Conservation (phyloP, 2,888 invertebrate genomes). For the Drosophila quinaria region DNA sequence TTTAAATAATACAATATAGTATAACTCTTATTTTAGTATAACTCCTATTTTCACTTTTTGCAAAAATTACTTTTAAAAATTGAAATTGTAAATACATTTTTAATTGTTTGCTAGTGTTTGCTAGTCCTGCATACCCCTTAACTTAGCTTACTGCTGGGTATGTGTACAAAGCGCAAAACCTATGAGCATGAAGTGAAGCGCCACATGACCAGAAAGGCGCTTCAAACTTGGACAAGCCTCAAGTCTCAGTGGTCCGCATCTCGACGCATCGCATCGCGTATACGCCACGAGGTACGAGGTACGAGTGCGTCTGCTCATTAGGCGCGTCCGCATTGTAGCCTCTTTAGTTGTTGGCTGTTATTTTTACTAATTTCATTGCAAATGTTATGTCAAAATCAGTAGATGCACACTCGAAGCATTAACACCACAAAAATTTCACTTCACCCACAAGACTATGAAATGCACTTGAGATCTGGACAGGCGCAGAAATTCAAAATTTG, state of each 20-base stretch:
- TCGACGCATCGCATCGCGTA: conserved; percentile 49
- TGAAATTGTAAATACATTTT: no score
- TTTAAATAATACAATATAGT: no score
- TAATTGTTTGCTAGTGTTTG: no score
- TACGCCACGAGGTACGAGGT: conserved; percentile 54
- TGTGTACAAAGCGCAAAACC: conserved; percentile 52
- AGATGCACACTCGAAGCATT: conserved; percentile 38
- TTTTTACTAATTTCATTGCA: conserved; percentile 50
- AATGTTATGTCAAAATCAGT: conserved; percentile 49
- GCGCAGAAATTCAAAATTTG: conserved; percentile 44
- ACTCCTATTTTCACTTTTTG: no score
- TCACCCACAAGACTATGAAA: conserved; percentile 46
- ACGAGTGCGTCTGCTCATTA: conserved; percentile 63
- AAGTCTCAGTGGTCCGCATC: conserved; percentile 21
- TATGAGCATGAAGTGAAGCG: conserved; percentile 60
- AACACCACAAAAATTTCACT: conserved; percentile 45
- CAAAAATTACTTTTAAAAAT: no score
- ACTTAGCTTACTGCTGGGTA: neutral
- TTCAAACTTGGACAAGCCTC: conserved; percentile 34
- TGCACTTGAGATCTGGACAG: conserved; percentile 61
- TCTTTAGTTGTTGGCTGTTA: conserved; percentile 18
- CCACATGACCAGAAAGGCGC: conserved; percentile 50
- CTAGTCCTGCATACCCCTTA: conserved; percentile 8
- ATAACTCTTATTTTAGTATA: no score
- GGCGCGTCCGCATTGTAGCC: conserved; percentile 47